Conservation (phyloP, 2,797 vertebrate genomes). For the Acanthis flammea region DNA sequence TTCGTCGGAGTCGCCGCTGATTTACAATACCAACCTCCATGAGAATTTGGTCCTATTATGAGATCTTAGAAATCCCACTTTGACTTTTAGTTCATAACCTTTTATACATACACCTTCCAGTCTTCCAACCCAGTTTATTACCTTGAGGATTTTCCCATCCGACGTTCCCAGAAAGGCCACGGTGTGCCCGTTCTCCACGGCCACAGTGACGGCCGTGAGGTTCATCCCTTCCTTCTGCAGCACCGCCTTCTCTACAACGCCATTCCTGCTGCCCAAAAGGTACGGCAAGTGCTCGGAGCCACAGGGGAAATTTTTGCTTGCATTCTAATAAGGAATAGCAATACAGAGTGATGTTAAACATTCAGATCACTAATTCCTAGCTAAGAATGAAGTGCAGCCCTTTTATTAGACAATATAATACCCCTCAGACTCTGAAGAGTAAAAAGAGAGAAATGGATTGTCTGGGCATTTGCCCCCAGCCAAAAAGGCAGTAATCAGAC, state of each 20-base stretch:
- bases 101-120: not conserved
- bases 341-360: conserved; percentile 22
- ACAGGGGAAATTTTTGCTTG: conserved; percentile 74
- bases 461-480: not conserved
- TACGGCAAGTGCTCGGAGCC: conserved; percentile 83
- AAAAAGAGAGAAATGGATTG: not conserved
- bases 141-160: conserved; percentile 88
- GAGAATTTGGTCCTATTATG: not conserved
- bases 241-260: conserved; percentile 62
- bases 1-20: too few relatives aligned
- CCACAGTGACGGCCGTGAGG: conserved; percentile 86
- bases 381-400: not conserved
- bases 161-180: conserved; percentile 90
- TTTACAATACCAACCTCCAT: not conserved
- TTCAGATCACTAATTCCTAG: conserved; percentile 37
- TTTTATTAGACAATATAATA: not conserved
- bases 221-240: conserved; percentile 76
- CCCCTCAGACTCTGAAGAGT: not conserved
- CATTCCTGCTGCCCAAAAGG: conserved; percentile 87
- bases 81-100: not conserved
- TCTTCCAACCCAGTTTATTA: conserved; percentile 50
- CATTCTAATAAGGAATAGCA: conserved; percentile 63
- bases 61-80: not conserved
- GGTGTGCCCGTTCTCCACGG: conserved; percentile 86
- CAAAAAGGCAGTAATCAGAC: not conserved